Percentiles rank a stretch among this genome's conserved stretches.
phyloP scores from a whole-genome alignment of 2,888 invertebrate species.

The Drosophila buzzatii region DNA sequence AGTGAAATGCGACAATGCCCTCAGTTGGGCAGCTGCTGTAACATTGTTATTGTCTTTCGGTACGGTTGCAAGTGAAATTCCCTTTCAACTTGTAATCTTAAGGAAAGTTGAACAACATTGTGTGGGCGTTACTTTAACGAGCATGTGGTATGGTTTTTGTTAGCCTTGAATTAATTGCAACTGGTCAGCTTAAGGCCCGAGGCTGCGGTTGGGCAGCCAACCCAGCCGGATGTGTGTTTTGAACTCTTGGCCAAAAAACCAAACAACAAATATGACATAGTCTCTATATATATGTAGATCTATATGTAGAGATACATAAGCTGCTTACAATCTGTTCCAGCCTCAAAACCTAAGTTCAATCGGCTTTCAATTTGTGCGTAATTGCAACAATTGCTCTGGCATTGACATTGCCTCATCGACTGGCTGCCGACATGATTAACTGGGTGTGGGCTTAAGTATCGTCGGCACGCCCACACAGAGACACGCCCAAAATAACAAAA shows the following conservation, averaged over 20 bases:
- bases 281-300: background rate
- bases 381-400: conserved; percentile 52
- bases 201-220: conserved; percentile 47
- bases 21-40: conserved; percentile 33
- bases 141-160: conserved; percentile 38
- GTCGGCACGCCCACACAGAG: conserved; percentile 55
- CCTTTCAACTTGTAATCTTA: conserved; percentile 59
- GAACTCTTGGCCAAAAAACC: conserved; percentile 6
- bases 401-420: conserved; percentile 75
- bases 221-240: conserved; percentile 57
- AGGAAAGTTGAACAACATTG: conserved; percentile 58
- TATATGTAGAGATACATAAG: conserved; percentile 20
- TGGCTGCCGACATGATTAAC: conserved; percentile 38
- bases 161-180: conserved; percentile 48
- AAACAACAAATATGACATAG: conserved; percentile 5
- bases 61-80: conserved; percentile 46
- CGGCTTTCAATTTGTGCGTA: conserved; percentile 25
- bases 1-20: conserved; percentile 80
- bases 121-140: conserved; percentile 30
- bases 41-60: conserved; percentile 10
- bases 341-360: conserved; percentile 30
- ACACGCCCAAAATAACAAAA: conserved; percentile 20
- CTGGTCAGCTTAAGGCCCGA: conserved; percentile 42
- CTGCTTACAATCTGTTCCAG: conserved; percentile 47
- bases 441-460: conserved; percentile 63